phyloP scores from a whole-genome alignment of 1,140 invertebrate species.

The Pantala flavescens region DNA sequence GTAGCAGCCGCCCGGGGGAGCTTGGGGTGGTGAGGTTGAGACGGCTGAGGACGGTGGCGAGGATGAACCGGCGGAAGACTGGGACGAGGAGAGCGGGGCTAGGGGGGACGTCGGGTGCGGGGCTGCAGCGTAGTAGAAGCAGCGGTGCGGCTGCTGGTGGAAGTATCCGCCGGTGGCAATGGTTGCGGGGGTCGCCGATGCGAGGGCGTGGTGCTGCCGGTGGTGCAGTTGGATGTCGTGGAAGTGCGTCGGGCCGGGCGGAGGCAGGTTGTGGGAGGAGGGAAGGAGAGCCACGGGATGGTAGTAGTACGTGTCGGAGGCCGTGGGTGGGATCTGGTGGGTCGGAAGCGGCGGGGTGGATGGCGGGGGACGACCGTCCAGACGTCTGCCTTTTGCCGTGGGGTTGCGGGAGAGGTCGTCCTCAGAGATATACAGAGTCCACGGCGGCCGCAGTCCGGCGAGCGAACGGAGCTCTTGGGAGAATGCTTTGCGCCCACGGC shows the following conservation, averaged over 20 bases:
- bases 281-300: not conserved
- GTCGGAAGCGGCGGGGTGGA: not conserved
- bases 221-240: not conserved
- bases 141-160: conserved; percentile 4
- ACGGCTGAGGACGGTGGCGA: not conserved
- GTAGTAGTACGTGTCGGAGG: conserved; percentile 7
- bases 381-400: too few species aligned
- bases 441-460: too few species aligned
- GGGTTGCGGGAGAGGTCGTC: too few species aligned
- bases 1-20: not conserved
- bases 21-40: not conserved
- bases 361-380: not conserved
- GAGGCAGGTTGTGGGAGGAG: not conserved
- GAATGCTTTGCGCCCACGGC: too few species aligned
- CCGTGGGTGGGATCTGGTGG: not conserved
- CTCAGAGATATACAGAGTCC: too few species aligned
- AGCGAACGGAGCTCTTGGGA: too few species aligned
- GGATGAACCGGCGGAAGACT: not conserved
- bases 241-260: not conserved
- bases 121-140: not conserved
- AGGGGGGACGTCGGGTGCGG: not conserved
- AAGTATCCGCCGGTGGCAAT: not conserved
- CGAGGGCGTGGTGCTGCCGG: not conserved
- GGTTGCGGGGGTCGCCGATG: not conserved
- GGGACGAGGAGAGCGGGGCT: not conserved